These are phyloP conservation scores for Bubo bubo DNA, from an alignment of 2,113 vertebrate species.

Conservation along the genomic window DNA sequence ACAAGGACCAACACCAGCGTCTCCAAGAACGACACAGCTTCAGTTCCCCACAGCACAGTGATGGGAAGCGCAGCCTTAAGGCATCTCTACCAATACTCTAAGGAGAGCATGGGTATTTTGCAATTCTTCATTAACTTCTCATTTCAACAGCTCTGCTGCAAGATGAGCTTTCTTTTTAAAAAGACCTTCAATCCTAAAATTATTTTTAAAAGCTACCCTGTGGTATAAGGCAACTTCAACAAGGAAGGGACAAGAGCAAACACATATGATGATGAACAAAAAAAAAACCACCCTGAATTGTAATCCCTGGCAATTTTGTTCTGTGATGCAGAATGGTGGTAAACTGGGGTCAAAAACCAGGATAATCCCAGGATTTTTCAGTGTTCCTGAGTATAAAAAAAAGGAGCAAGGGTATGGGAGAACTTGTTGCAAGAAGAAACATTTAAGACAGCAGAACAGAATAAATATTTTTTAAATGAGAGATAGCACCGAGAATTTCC, in stretches of 20 bases:
- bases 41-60: accelerated
- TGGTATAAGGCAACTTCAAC: not conserved
- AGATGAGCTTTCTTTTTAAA: not conserved
- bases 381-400: not conserved
- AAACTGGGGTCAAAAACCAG: not conserved
- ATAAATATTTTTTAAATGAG: not conserved
- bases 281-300: not conserved
- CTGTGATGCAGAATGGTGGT: not conserved
- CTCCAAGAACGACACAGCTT: not conserved
- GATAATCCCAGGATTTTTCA: not conserved
- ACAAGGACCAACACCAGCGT: not conserved
- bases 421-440: not conserved
- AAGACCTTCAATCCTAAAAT: not conserved
- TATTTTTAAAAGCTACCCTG: not conserved
- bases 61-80: not conserved
- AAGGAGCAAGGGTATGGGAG: not conserved
- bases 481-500: not conserved
- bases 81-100: not conserved
- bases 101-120: not conserved
- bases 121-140: not conserved
- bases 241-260: not conserved
- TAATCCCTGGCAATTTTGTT: not conserved
- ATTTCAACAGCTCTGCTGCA: not conserved
- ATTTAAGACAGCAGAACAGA: not conserved
- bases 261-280: accelerated